phyloP scores from a whole-genome alignment of 2,113 vertebrate genomes.

The Conger conger region DNA sequence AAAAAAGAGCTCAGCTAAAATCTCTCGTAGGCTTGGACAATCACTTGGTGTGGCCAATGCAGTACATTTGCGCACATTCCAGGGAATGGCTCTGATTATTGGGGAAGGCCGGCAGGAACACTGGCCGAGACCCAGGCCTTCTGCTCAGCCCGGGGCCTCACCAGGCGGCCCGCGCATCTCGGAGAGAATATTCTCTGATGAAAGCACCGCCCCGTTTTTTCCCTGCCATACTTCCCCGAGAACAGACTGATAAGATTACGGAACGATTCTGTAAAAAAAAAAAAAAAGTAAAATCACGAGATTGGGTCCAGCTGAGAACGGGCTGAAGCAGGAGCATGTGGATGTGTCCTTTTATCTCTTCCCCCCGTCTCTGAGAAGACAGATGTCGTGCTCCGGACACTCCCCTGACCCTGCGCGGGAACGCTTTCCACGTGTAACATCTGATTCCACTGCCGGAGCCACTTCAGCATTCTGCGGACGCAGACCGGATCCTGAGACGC shows the following conservation, averaged over 20 bases:
- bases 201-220: neutral
- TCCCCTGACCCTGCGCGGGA: neutral
- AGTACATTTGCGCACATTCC: conserved; percentile 4
- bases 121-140: neutral
- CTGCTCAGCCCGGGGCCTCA: conserved; percentile 2
- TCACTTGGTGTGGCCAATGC: neutral
- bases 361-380: neutral
- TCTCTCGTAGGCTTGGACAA: neutral
- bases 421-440: neutral
- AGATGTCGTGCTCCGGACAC: neutral
- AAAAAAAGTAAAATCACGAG: neutral
- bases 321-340: neutral
- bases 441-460: neutral
- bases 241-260: neutral
- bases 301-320: neutral
- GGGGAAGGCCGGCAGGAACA: neutral
- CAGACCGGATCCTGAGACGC: neutral
- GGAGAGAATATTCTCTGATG: conserved; percentile 12
- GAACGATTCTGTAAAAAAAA: neutral
- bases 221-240: neutral
- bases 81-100: neutral
- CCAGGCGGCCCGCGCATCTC: neutral
- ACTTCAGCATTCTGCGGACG: neutral
- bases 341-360: neutral
- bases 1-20: neutral